Percentiles rank a stretch among this genome's conserved stretches.
These are phyloP conservation scores for Drosophila fuyamai DNA, from an alignment of 1,140 invertebrate species.

Conservation along the genomic window DNA sequence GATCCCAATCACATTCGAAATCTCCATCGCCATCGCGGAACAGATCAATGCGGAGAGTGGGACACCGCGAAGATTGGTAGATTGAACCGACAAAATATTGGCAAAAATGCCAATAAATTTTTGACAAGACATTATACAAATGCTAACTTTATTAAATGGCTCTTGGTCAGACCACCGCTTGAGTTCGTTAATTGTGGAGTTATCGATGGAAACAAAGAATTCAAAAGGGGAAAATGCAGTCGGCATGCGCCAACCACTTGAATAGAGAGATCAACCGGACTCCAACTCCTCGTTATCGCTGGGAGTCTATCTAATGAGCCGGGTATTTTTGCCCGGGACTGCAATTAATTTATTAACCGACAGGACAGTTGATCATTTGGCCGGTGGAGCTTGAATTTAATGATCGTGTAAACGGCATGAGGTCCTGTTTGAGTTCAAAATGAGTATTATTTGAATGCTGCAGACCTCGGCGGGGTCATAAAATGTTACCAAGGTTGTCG, in stretches of 20 bases:
- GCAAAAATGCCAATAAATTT: slow-evolving; percentile 78
- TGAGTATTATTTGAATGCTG: slow-evolving; percentile 8
- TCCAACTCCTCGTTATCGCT: slow-evolving; percentile 21
- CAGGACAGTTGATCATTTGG: slow-evolving; percentile 56
- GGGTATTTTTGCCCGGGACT: slow-evolving; percentile 18
- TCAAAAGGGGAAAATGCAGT: slow-evolving; percentile 30
- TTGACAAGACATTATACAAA: slow-evolving; percentile 80
- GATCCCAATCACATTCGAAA: slow-evolving; percentile 71
- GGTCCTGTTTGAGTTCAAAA: slow-evolving; percentile 37
- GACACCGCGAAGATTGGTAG: slow-evolving; percentile 33
- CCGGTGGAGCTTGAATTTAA: slow-evolving; percentile 22
- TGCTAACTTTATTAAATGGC: slow-evolving; percentile 75
- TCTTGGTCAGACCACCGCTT: slow-evolving; percentile 45
- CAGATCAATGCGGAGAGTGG: slow-evolving; percentile 37
- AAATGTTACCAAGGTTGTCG: slow-evolving; percentile 36
- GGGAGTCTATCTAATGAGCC: slow-evolving; percentile 56
- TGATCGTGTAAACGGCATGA: slow-evolving; percentile 55
- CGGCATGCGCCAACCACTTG: slow-evolving; percentile 40
- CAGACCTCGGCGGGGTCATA: slow-evolving; percentile 18
- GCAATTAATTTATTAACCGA: slow-evolving; percentile 65
- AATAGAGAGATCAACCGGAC: slow-evolving; percentile 56
- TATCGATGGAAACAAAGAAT: slow-evolving; percentile 48
- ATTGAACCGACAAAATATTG: slow-evolving; percentile 50
- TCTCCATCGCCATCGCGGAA: slow-evolving; percentile 48
- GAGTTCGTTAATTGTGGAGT: slow-evolving; percentile 59